Evolutionary conservation across 2,888 invertebrate species (phyloP).

Genomic region (Ptychoptera albimana): DNA sequence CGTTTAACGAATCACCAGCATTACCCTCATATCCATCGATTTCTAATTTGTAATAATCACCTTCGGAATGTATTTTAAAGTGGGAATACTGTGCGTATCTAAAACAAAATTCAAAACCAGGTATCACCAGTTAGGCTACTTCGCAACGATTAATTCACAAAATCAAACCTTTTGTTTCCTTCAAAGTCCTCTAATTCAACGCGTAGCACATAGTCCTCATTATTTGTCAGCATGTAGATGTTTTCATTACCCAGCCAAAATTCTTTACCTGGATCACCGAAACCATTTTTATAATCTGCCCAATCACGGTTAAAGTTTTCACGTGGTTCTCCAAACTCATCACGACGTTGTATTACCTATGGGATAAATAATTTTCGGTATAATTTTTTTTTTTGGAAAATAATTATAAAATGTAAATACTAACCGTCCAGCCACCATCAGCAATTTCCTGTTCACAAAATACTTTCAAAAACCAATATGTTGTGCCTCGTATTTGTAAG

Average conservation of each 20-base stretch:
- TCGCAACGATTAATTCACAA: conserved; percentile 3
- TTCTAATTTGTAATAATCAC: conserved; percentile 80
- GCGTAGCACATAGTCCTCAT: conserved; percentile 74
- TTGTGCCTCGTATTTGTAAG: conserved; percentile 76
- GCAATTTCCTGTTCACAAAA: conserved; percentile 79
- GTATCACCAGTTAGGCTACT: background rate
- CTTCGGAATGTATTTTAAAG: conserved; percentile 84
- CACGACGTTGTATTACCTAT: conserved; percentile 77
- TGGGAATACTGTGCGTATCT: conserved; percentile 84
- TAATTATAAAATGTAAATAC: conserved; percentile 18
- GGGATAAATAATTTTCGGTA: conserved; percentile 13
- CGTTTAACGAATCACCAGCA: conserved; percentile 80
- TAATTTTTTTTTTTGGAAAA: conserved; percentile 2
- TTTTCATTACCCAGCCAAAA: conserved; percentile 91
- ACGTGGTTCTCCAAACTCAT: conserved; percentile 72
- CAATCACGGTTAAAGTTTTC: conserved; percentile 87
- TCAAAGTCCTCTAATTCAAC: conserved; percentile 87
- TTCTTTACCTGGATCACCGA: conserved; percentile 77
- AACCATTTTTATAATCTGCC: conserved; percentile 86
- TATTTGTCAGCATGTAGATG: conserved; percentile 83
- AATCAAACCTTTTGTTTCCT: conserved; percentile 81
- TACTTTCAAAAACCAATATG: conserved; percentile 85
- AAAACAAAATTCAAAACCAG: conserved; percentile 13
- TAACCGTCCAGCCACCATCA: conserved; percentile 89
- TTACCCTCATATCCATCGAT: conserved; percentile 85